Conservation (phyloP, 2,888 invertebrate species). For the Cheilosia impressa region DNA sequence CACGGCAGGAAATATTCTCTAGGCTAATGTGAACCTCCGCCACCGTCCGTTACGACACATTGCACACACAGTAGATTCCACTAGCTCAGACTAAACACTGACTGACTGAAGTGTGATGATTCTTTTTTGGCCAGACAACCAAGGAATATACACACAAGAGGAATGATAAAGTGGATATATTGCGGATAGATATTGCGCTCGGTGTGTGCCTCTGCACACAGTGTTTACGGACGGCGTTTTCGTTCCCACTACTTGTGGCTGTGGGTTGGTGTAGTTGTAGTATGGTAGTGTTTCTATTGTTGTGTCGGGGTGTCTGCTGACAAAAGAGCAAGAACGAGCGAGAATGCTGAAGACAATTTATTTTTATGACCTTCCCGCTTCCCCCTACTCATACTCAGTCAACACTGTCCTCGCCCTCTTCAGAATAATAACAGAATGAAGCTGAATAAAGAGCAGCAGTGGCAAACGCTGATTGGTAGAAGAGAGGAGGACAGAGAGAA, state of each 20-base stretch:
- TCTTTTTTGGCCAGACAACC: constrained; percentile 70
- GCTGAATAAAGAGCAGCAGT: constrained; percentile 62
- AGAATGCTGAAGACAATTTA: constrained; percentile 36
- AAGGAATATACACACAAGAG: constrained; percentile 56
- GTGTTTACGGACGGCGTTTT: constrained; percentile 31
- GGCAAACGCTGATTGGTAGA: neutral
- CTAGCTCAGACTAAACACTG: constrained; percentile 58
- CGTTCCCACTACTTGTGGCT: constrained; percentile 60
- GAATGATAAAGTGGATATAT: constrained; percentile 54
- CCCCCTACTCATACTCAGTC: too few species aligned
- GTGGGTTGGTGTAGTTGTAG: constrained; percentile 28
- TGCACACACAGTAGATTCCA: constrained; percentile 42
- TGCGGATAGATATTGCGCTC: constrained; percentile 50
- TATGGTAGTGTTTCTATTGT: constrained; percentile 35
- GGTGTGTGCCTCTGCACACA: constrained; percentile 29
- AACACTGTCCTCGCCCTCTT: neutral
- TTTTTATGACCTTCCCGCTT: constrained; percentile 32
- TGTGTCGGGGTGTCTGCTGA: constrained; percentile 57
- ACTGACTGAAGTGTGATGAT: constrained; percentile 63
- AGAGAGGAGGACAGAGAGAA: neutral
- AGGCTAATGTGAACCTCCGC: constrained; percentile 58
- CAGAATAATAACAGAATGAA: neutral
- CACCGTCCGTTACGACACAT: constrained; percentile 65
- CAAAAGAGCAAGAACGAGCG: constrained; percentile 35
- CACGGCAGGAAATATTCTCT: constrained; percentile 14